Evolutionary conservation across 2,888 invertebrate genomes (phyloP).

Genomic region (Acronicta aceris): DNA sequence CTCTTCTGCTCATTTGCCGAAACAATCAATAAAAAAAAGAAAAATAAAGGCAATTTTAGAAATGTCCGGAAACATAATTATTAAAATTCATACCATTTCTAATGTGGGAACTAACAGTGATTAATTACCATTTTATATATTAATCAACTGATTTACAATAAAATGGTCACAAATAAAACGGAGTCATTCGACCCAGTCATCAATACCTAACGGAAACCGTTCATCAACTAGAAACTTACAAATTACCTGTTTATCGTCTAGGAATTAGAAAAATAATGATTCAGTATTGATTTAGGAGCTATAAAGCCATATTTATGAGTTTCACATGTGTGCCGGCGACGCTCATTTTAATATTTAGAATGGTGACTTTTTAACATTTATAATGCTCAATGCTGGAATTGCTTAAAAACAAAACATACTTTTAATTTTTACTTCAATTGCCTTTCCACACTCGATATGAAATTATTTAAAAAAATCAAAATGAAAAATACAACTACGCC

Average conservation of each 20-base stretch:
- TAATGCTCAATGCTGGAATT: neutral
- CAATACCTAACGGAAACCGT: neutral
- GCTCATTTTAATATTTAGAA: neutral
- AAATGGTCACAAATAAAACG: neutral
- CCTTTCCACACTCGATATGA: no score
- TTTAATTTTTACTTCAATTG: no score
- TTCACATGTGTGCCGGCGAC: neutral
- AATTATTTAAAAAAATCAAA: no score
- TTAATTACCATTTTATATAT: neutral
- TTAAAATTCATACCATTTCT: neutral
- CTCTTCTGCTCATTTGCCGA: no score
- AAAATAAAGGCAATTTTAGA: no score
- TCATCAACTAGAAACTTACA: conserved; percentile 1
- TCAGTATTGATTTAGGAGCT: neutral
- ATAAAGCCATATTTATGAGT: neutral
- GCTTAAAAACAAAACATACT: no score
- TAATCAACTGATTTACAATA: neutral
- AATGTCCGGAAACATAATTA: no score
- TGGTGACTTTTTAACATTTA: neutral
- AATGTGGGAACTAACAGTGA: neutral
- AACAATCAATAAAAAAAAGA: no score
- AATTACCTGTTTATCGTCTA: conserved; percentile 1
- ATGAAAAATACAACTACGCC: no score
- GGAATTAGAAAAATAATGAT: neutral
- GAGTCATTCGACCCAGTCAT: neutral